These are phyloP conservation scores for Papilio machaon DNA, from an alignment of 1,140 invertebrate species.

Conservation along the genomic window DNA sequence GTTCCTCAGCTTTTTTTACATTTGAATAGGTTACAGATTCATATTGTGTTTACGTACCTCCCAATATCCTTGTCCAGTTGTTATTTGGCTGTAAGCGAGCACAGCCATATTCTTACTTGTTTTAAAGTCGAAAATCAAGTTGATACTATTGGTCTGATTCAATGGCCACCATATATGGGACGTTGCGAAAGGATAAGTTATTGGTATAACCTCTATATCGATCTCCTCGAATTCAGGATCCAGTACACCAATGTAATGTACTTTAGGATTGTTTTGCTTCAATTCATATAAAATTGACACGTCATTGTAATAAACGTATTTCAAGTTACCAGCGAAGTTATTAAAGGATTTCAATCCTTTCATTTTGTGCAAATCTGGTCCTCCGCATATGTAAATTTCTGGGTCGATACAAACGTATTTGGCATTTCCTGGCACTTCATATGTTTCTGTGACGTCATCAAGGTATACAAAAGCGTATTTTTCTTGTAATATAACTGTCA, in stretches of 20 bases:
- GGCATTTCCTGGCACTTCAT: slow-evolving; percentile 87
- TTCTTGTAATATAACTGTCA: slow-evolving; percentile 92
- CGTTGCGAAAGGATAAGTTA: slow-evolving; percentile 95
- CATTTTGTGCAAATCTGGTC: slow-evolving; percentile 90
- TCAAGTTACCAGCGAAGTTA: slow-evolving; percentile 92
- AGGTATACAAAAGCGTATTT: slow-evolving; percentile 88
- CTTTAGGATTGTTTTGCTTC: slow-evolving; percentile 90
- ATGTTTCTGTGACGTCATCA: slow-evolving; percentile 86
- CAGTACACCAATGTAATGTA: slow-evolving; percentile 91
- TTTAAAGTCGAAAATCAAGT: slow-evolving; percentile 94
- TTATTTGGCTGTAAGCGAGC: slow-evolving; percentile 91
- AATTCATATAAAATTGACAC: slow-evolving; percentile 95
- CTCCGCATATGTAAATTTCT: slow-evolving; percentile 95
- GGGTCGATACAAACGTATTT: slow-evolving; percentile 95
- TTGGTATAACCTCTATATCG: slow-evolving; percentile 93
- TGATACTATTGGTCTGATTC: slow-evolving; percentile 86
- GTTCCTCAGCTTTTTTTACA: too few relatives aligned
- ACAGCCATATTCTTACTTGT: slow-evolving; percentile 92
- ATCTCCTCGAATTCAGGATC: slow-evolving; percentile 92
- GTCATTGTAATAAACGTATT: slow-evolving; percentile 96
- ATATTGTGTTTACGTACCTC: slow-evolving; percentile 85
- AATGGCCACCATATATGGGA: slow-evolving; percentile 94
- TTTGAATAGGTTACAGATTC: too few relatives aligned
- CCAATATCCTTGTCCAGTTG: slow-evolving; percentile 90
- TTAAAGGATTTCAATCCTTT: slow-evolving; percentile 88